Base-by-base conservation (phyloP, 2,113 vertebrate species). In the Podilymbus podiceps region DNA sequence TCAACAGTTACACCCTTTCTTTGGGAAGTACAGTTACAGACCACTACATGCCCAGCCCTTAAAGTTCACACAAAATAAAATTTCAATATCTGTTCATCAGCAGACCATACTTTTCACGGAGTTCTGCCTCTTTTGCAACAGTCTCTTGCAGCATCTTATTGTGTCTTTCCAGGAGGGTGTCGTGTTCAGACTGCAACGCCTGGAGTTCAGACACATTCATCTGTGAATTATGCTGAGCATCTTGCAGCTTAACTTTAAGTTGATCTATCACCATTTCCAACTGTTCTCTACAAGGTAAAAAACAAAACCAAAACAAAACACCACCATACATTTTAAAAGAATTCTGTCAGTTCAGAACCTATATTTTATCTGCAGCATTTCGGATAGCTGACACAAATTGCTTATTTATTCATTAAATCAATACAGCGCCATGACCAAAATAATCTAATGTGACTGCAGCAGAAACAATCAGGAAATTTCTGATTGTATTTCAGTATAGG, bases 71-170 rank as follows among this genome's bases (percentile, higher is more conserved):
- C 38, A 78, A 47, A 92, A 55, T 55, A 72, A 52, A 85, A 16
- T 22, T 69, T 56, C 28, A 9, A 0, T 21, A 68, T 88, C 42
- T 78, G 11, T 56, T 74, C 20, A 75, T 53, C 33, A 58, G 55
- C 33, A 86, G 49, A 47, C 12, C 97, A 88, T 98, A 99, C 99
- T 99, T 99, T 97, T 99, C 99, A 12, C 99, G 98, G 69, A 99
- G 98, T 87, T 99, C 99, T 5, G 99, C 99, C 97, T 99, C 99
- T 95, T 99, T 99, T 79, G 97, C 96, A 31, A 99, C 97, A 1
- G 98, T 99, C 96, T 99, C 99, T 96, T 99, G 99, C 47, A 99
- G 98, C 97, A 99, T 99, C 94, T 99, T 99, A 97, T 99, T 99
- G 98, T 99, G 99, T 33, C 99, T 98, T 96, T 99, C 99, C 85